Conservation (phyloP, 2,888 invertebrate genomes). For the Automeris io region DNA sequence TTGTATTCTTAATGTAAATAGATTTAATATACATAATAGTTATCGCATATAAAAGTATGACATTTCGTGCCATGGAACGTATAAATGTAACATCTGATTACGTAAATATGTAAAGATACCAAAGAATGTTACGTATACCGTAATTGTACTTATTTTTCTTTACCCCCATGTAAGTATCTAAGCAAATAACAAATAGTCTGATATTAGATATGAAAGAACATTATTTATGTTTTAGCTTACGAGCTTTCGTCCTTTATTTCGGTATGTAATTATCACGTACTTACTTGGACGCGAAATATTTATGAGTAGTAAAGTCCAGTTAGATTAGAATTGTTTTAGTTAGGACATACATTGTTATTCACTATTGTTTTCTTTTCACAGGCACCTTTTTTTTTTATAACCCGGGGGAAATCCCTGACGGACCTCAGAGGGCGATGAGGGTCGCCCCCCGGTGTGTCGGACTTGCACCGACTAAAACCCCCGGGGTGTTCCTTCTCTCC, state of each 20-base stretch:
- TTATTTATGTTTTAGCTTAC: slow-evolving; percentile 11
- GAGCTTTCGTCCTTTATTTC: slow-evolving; percentile 5
- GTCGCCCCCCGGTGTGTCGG: no score
- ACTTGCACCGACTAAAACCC: no score
- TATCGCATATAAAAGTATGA: no score
- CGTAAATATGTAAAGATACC: no score
- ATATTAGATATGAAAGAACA: slow-evolving; percentile 9
- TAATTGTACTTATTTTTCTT: slow-evolving; percentile 4
- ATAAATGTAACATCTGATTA: no score
- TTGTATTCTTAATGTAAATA: no score
- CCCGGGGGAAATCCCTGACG: no score
- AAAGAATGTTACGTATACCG: background rate
- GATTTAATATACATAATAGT: no score
- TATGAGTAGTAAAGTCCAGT: slow-evolving; percentile 2
- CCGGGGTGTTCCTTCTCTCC: no score
- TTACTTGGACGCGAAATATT: background rate
- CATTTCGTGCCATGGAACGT: no score
- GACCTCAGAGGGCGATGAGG: no score
- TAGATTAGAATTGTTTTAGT: background rate
- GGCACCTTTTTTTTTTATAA: no score
- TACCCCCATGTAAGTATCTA: slow-evolving; percentile 3
- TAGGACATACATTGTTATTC: background rate
- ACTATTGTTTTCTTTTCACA: background rate
- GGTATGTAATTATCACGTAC: slow-evolving; percentile 8
- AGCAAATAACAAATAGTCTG: slow-evolving; percentile 7